phyloP scores from a whole-genome alignment of 23 tunicate genomes.

The Ascidia mentula region DNA sequence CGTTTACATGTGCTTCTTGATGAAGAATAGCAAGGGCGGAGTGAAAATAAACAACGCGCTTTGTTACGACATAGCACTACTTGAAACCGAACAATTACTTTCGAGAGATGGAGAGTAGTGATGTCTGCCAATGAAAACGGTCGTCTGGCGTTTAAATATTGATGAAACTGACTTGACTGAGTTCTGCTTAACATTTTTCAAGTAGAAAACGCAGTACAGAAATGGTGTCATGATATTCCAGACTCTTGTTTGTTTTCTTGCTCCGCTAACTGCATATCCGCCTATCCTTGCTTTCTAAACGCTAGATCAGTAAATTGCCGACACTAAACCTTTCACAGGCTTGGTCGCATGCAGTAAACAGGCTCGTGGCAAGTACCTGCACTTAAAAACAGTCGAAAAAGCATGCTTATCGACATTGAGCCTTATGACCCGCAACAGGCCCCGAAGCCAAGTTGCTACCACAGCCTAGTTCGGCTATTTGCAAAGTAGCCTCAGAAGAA shows the following conservation, averaged over 20 bases:
- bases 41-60: background rate
- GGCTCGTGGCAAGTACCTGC: background rate
- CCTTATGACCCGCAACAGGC: background rate
- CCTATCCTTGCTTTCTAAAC: background rate
- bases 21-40: no score
- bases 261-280: no score
- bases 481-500: no score
- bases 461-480: no score
- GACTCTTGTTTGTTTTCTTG: no score
- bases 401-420: background rate
- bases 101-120: background rate
- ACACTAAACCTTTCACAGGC: background rate
- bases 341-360: background rate
- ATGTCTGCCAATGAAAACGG: background rate
- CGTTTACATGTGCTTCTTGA: background rate
- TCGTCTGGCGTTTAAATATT: no score
- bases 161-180: no score
- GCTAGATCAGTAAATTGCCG: background rate
- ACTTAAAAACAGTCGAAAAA: background rate
- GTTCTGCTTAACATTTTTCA: no score
- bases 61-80: background rate
- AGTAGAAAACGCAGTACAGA: no score
- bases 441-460: conserved; percentile 9
- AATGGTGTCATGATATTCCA: no score
- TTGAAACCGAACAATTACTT: background rate